A percentile compares a stretch with the other conserved stretches of the same genome.
These are phyloP conservation scores for Apodemus sylvaticus DNA, from an alignment of 2,113 vertebrate genomes.

Conservation along the genomic window DNA sequence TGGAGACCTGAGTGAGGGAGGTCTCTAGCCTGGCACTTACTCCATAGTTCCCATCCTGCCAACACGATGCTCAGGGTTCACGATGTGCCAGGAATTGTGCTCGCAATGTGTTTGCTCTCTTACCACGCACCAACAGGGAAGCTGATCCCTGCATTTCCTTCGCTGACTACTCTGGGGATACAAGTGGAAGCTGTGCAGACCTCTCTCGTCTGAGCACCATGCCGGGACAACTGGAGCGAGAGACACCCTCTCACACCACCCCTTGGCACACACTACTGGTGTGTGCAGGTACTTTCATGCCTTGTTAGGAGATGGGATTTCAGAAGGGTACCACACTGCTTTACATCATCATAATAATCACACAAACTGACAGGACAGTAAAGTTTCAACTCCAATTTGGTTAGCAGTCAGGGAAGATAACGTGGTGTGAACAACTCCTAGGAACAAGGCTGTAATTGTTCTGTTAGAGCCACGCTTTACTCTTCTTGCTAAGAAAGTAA, in stretches of 20 bases:
- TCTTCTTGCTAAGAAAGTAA: conserved; percentile 55
- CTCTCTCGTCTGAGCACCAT: conserved; percentile 9
- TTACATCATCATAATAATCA: conserved; percentile 52
- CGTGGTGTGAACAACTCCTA: conserved; percentile 12
- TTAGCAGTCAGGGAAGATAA: conserved; percentile 57
- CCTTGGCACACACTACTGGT: not conserved
- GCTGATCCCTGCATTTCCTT: conserved; percentile 46
- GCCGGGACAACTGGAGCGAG: conserved; percentile 17
- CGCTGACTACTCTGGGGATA: conserved; percentile 24
- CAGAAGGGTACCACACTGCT: conserved; percentile 57
- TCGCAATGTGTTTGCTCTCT: not conserved
- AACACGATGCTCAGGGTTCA: not conserved
- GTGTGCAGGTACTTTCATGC: conserved; percentile 13
- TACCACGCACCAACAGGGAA: not conserved
- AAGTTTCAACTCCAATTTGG: conserved; percentile 72
- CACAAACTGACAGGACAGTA: conserved; percentile 56
- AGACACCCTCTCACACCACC: conserved; percentile 30
- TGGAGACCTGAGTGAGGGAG: not conserved
- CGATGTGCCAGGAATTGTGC: not conserved
- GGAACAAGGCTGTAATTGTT: conserved; percentile 54
- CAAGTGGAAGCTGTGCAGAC: not conserved
- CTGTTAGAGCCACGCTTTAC: conserved; percentile 51
- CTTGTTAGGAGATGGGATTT: conserved; percentile 59
- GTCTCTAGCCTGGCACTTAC: not conserved
- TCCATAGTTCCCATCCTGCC: conserved; percentile 28